Evolutionary conservation across 2,888 invertebrate genomes (phyloP).

Genomic region (Eugnorisma glareosa): DNA sequence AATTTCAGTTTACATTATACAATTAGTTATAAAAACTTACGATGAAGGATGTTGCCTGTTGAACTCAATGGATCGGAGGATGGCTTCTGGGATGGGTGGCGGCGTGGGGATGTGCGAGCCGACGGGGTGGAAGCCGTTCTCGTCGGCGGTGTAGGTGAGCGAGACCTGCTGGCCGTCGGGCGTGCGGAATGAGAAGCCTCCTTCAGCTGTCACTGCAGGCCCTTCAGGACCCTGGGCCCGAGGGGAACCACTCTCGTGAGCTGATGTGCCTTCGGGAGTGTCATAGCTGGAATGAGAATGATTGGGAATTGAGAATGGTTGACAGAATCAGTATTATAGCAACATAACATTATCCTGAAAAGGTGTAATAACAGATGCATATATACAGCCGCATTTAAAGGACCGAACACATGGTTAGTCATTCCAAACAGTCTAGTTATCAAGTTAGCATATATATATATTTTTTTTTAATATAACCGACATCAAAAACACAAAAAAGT

Average conservation of each 20-base stretch:
- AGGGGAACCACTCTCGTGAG: conserved; percentile 91
- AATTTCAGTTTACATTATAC: neutral
- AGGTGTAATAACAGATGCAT: neutral
- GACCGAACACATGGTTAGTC: neutral
- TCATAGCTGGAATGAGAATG: conserved; percentile 87
- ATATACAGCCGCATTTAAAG: neutral
- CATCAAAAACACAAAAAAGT: no score
- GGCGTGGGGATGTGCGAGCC: conserved; percentile 91
- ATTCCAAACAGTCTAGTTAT: neutral
- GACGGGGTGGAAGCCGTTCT: conserved; percentile 93
- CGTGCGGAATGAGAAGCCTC: conserved; percentile 92
- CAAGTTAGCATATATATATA: no score
- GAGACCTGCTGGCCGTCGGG: conserved; percentile 92
- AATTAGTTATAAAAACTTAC: conserved; percentile 67
- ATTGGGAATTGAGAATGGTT: neutral
- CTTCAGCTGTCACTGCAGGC: conserved; percentile 91
- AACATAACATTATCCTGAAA: neutral
- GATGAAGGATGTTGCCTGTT: conserved; percentile 81
- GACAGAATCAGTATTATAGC: no score
- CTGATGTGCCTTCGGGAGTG: conserved; percentile 92
- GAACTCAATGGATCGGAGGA: conserved; percentile 88
- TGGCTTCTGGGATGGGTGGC: conserved; percentile 91
- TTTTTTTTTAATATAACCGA: no score
- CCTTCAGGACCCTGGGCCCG: conserved; percentile 90
- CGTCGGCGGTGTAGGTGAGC: conserved; percentile 93